phyloP scores from a whole-genome alignment of 2,888 invertebrate species.

The Protonemura montana region DNA sequence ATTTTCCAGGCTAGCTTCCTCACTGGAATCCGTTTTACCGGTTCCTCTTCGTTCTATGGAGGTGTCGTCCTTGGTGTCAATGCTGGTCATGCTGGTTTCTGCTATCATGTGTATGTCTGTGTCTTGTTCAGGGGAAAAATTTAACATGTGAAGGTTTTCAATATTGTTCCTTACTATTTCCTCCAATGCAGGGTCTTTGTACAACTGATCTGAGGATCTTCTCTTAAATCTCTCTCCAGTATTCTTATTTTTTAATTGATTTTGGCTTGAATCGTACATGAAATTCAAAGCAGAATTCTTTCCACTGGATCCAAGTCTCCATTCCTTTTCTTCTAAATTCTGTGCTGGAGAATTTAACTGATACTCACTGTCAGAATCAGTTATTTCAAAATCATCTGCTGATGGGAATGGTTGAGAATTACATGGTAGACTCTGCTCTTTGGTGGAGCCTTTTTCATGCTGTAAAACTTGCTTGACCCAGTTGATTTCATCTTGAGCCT shows the following conservation, averaged over 20 bases:
- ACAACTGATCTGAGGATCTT: background rate
- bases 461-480: background rate
- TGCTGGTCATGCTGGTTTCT: background rate
- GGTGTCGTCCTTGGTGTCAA: background rate
- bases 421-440: background rate
- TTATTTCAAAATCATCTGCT: background rate
- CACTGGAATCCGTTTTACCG: background rate
- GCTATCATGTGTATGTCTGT: no score
- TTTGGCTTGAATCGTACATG: background rate
- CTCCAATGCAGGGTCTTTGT: background rate
- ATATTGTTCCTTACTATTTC: background rate
- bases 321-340: background rate
- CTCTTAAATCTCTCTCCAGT: background rate
- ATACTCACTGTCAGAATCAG: background rate
- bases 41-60: background rate
- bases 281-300: background rate
- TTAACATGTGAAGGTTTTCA: background rate
- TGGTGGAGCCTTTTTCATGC: background rate
- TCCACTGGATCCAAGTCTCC: background rate
- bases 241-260: background rate
- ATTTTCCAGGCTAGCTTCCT: background rate
- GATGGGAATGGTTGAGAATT: background rate
- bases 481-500: constrained; percentile 22
- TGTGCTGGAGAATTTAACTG: background rate
- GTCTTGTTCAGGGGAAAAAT: background rate